These are phyloP conservation scores for Puntigrus tetrazona DNA, from an alignment of 2,113 vertebrate species.

Conservation along the genomic window DNA sequence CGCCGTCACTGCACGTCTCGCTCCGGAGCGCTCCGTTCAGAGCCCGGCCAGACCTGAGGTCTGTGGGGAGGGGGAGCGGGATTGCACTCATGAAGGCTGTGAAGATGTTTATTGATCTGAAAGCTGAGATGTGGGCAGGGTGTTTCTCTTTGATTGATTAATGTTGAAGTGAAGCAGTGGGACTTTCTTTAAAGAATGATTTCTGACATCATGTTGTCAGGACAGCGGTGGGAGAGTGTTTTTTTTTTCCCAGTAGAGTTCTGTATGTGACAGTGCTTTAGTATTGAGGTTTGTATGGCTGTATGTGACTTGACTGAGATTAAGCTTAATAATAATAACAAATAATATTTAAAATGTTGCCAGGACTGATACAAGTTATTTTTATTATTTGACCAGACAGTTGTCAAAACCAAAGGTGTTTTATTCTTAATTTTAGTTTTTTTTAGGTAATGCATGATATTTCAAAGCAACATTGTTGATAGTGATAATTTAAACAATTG, in stretches of 20 bases:
- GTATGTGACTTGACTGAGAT: not conserved
- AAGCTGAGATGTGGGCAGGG: slow-evolving; percentile 51
- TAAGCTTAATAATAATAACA: not conserved
- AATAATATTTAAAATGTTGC: not conserved
- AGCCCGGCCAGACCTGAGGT: slow-evolving; percentile 10
- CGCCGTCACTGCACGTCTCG: slow-evolving; percentile 56
- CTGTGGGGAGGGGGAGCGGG: slow-evolving; percentile 20
- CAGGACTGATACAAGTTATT: not conserved
- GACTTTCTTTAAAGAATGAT: slow-evolving; percentile 52
- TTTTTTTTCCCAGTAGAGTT: not conserved
- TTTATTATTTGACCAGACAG: not conserved
- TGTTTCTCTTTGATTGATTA: slow-evolving; percentile 62
- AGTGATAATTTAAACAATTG: too few relatives aligned
- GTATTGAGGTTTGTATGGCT: not conserved
- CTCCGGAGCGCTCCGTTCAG: slow-evolving; percentile 2
- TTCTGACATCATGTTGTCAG: slow-evolving; percentile 47
- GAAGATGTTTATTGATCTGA: slow-evolving; percentile 63
- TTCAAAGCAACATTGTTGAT: not conserved
- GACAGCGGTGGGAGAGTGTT: not conserved
- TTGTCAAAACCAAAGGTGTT: not conserved
- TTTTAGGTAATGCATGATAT: not conserved
- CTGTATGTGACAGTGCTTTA: not conserved
- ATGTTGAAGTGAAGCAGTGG: slow-evolving; percentile 49
- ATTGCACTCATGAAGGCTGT: slow-evolving; percentile 41
- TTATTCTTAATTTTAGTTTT: too few relatives aligned